Conservation (phyloP, 2,113 vertebrate species). For the Pomatostomus ruficeps region DNA sequence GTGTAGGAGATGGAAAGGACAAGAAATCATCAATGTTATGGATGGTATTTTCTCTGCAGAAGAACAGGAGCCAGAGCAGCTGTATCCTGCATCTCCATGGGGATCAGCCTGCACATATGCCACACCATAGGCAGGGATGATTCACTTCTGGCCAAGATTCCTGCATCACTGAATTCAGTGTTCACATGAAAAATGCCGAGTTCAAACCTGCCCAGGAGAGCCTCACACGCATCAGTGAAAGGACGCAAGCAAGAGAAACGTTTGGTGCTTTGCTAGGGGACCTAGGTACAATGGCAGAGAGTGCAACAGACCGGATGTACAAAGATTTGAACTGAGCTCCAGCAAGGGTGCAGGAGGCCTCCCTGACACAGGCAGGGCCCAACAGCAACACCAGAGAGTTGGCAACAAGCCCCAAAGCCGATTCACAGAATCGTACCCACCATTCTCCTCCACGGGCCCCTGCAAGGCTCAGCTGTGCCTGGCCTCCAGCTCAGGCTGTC, state of each 20-base stretch:
- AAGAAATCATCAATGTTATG: not conserved
- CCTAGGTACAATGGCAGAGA: not conserved
- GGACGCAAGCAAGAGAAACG: not conserved
- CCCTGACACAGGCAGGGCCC: not conserved
- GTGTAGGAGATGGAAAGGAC: not conserved
- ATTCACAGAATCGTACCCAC: conserved; percentile 1
- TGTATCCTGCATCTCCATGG: not conserved
- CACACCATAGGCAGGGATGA: not conserved
- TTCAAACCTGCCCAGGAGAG: not conserved
- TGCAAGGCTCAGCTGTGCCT: not conserved
- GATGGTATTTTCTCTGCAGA: not conserved
- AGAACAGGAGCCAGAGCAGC: not conserved
- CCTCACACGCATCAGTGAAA: not conserved
- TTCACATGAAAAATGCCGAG: not conserved
- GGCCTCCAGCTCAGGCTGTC: not conserved
- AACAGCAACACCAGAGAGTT: not conserved
- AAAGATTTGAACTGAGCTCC: not conserved
- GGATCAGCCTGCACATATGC: not conserved
- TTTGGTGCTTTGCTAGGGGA: not conserved
- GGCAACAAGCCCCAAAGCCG: not conserved
- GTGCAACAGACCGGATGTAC: not conserved
- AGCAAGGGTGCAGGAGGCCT: not conserved
- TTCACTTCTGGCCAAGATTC: not conserved
- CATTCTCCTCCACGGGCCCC: not conserved
- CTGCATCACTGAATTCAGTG: not conserved